Conservation (phyloP, 2,797 vertebrate genomes). For the Premnoplex brunnescens region DNA sequence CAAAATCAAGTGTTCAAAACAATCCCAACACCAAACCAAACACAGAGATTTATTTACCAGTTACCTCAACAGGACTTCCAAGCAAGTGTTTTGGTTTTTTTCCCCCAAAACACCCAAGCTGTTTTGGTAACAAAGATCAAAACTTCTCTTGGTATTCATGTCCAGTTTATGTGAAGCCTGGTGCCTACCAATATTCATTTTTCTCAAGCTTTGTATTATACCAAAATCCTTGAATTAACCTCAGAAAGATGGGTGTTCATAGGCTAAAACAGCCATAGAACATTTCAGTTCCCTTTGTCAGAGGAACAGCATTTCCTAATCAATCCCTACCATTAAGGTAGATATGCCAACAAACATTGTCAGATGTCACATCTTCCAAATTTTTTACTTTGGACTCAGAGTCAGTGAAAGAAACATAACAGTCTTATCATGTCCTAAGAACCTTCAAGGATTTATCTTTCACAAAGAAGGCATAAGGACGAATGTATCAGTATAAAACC, state of each 20-base stretch:
- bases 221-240: neutral
- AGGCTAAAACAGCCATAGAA: neutral
- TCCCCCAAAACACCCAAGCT: neutral
- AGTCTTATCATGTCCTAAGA: neutral
- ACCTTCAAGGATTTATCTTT: neutral
- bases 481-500: neutral
- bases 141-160: neutral
- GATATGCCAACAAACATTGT: neutral
- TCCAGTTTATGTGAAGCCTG: neutral
- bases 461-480: neutral
- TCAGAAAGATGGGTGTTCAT: neutral
- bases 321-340: neutral
- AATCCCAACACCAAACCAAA: constrained; percentile 22
- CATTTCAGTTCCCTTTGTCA: neutral
- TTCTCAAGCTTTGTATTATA: neutral
- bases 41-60: neutral
- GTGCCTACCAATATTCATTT: neutral
- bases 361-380: neutral
- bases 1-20: neutral
- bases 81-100: neutral
- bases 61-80: neutral
- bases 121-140: neutral
- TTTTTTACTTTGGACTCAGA: neutral
- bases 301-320: neutral
- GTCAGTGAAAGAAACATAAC: neutral